Evolutionary conservation across 2,113 vertebrate species (phyloP), one percentile per base, ranked within the genome.

Genomic region (Fregetta grallaria): DNA sequence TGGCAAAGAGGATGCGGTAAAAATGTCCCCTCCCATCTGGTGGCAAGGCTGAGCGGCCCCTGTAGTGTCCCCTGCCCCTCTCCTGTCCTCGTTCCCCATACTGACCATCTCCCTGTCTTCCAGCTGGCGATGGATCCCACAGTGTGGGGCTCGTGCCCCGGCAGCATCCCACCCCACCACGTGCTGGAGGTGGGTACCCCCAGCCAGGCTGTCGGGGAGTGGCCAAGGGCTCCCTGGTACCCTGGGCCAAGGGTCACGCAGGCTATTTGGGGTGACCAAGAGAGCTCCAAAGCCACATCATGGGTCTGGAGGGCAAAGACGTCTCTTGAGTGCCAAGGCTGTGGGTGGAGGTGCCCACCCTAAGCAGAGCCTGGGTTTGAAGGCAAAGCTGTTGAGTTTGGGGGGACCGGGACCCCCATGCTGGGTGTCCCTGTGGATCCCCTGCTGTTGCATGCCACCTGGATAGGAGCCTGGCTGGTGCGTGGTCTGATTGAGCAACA

Each of bases 1-100:
- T 13, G 84, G 90, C 84, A 86, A 97, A 27, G 96, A 98, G 38
- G 93, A 97, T 1, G 1, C 47, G 97, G 98, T 98, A 97, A 97
- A 88, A 83, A 78, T 32, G 21, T 70, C 19, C 18, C 34, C 15
- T 40, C 6, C 15, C 2, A 5, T 8, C 29, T 1, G 8, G 21
- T 66, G 49, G 61, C 2, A 5, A 47, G 86, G 45, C 36, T 36
- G 45, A 40, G 44, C 4, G 9, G 13, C 6, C 22, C 19, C 58
- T 7, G 2, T 14, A 11, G 42, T n/a, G 10, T 44, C 12, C n/a
- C 27, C 14, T 72, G 47, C 29, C 27, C 38, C 29, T 80, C 29
- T 76, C 32, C 26, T 42, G 6, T 55, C 44, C 7, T 58, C 25
- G 40, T 74, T 42, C 29, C 42, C 68, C 0, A 0, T 67, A 10